Base-by-base conservation (phyloP, 1,140 invertebrate species). In the Ditylenchus dipsaci region DNA sequence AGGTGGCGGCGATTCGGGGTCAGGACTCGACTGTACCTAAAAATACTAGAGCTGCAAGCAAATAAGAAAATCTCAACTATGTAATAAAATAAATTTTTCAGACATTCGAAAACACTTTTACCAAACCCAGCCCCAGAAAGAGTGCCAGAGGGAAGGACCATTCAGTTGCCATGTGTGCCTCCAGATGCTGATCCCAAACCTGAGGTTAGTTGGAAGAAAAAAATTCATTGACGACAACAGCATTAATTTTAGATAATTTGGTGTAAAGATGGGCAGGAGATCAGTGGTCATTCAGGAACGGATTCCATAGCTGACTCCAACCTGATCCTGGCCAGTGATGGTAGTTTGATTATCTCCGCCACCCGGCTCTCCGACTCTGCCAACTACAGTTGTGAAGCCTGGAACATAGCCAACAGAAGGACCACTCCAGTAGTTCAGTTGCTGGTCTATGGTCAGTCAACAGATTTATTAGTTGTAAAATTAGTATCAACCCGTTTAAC, bases 301-400 rank as follows among this genome's bases (percentile, higher is more conserved):
- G 60, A 90, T 76, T 85, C 88, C 1, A 65, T 74, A 30, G 77
- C 79, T 23, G 88, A 88, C 63, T 83, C 85, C 47, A 89, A 89
- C 79, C 87, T 86, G 71, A 87, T 93, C 69, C 88, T 91, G 68
- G 91, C 92, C 19, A 89, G 89, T 72, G 91, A 92, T 82, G 91
- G 91, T 0, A 90, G 90, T 80, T 86, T 97, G 27, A 88, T 96
- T 7, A 90, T 98, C 66, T 90, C 90, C 65, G 90, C 93, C 81
- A 91, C 92, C 33, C 86, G 90, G 30, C 86, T 91, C 17, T 87
- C 88, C 77, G 91, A 95, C 83, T 90, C 89, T 82, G 94, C 91
- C 61, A 97, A 97, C 87, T 98, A 96, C 85, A 93, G 91, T 63
- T 98, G 95, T 84, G 92, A 92, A 47, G 93, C 94, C 1, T 90